Conservation (phyloP, 2,113 vertebrate species). For the Semicossyphus pulcher region DNA sequence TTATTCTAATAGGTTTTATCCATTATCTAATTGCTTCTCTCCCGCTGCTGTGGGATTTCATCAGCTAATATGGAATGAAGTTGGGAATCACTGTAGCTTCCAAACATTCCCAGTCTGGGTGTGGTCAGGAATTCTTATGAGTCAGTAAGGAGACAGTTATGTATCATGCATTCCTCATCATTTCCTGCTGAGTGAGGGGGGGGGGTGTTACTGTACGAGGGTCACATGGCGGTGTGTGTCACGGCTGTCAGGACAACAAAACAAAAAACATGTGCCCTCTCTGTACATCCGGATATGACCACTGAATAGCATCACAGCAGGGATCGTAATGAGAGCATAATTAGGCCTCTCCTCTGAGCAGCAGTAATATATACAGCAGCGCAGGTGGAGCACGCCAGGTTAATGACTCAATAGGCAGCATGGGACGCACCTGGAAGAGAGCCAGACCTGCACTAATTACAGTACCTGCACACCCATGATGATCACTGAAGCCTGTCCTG, state of each 20-base stretch:
- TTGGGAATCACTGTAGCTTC: slow-evolving; percentile 19
- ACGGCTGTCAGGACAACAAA: neutral
- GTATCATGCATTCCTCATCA: neutral
- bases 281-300: slow-evolving; percentile 3
- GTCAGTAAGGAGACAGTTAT: slow-evolving; percentile 23
- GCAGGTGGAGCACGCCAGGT: slow-evolving; percentile 55
- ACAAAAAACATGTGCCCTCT: neutral
- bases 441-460: slow-evolving; percentile 58
- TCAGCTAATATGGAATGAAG: neutral
- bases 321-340: slow-evolving; percentile 14
- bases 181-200: neutral
- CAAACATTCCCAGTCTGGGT: slow-evolving; percentile 27
- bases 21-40: neutral
- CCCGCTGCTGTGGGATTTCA: neutral
- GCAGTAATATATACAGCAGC: slow-evolving; percentile 32
- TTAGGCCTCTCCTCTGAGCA: slow-evolving; percentile 23
- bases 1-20: neutral
- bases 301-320: slow-evolving; percentile 46
- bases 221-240: neutral
- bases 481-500: slow-evolving; percentile 21
- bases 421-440: slow-evolving; percentile 39
- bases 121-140: slow-evolving; percentile 12
- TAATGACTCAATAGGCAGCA: slow-evolving; percentile 58
- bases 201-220: neutral
- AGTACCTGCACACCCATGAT: slow-evolving; percentile 16